A percentile compares a stretch with the other conserved stretches of the same genome.
phyloP scores from a whole-genome alignment of 2,797 vertebrate genomes.

The Crypturellus tataupa region DNA sequence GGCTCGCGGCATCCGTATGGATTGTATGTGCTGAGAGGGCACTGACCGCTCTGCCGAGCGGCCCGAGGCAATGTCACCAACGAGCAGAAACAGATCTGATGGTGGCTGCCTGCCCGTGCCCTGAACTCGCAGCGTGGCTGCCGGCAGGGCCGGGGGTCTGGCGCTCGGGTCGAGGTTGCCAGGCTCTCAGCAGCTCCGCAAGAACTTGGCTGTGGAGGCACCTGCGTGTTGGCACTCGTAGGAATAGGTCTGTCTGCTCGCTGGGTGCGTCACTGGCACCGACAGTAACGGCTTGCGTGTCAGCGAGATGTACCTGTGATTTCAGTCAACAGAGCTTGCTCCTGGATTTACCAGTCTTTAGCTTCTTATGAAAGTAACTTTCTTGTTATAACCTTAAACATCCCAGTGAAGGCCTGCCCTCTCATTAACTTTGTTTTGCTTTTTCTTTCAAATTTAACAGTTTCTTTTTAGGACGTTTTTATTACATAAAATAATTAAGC shows the following conservation, averaged over 20 bases:
- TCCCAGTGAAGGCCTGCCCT: background rate
- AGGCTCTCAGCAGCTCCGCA: background rate
- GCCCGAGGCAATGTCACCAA: background rate
- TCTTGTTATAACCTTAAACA: background rate
- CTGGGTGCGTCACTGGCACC: rapidly evolving
- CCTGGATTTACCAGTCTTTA: background rate
- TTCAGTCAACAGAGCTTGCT: background rate
- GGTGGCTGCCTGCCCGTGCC: too few species aligned
- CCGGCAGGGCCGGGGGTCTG: background rate
- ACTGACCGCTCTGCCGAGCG: rapidly evolving
- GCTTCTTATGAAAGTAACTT: background rate
- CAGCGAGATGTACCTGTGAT: background rate
- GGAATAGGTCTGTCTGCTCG: background rate
- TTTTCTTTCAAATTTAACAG: background rate
- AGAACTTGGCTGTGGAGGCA: background rate
- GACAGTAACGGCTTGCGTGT: background rate
- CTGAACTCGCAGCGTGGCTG: background rate
- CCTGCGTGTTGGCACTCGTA: rapidly evolving
- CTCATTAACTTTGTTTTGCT: background rate
- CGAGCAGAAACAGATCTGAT: background rate
- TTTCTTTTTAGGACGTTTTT: background rate
- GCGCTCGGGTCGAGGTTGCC: background rate
- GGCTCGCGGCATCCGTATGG: background rate
- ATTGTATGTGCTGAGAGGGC: background rate
- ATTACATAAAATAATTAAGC: background rate